A percentile compares a stretch with the other conserved stretches of the same genome.
Conservation (phyloP, 2,888 invertebrate species). For the Lamellibrachia satsuma region DNA sequence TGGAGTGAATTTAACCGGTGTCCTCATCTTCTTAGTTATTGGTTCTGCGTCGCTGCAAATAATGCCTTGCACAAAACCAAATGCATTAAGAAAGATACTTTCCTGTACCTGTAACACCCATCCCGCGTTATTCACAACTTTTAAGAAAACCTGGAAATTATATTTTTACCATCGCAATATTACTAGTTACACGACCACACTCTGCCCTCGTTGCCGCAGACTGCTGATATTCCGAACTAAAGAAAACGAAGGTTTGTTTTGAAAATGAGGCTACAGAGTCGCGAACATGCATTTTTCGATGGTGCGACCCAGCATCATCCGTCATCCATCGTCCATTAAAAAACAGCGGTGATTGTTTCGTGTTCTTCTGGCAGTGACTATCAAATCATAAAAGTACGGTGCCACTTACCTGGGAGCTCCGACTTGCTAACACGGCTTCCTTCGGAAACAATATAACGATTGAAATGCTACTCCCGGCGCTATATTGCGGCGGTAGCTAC, state of each 20-base stretch:
- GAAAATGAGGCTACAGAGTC: background rate
- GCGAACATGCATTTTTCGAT: background rate
- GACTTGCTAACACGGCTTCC: background rate
- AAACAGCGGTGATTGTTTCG: background rate
- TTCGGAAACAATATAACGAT: constrained; percentile 17
- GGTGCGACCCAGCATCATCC: background rate
- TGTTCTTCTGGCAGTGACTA: background rate
- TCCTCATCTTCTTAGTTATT: no score
- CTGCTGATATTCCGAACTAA: background rate
- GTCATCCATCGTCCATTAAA: background rate
- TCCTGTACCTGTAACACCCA: no score
- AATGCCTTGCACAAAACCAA: no score
- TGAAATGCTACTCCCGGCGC: background rate
- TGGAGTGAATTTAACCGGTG: no score
- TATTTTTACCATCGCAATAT: no score
- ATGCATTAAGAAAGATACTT: no score
- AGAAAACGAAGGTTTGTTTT: background rate
- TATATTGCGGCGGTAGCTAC: background rate
- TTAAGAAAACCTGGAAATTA: no score
- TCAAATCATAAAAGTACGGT: background rate
- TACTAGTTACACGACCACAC: no score
- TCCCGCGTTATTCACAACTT: no score
- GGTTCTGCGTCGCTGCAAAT: no score
- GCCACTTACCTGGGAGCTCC: background rate
- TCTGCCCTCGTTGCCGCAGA: background rate